A percentile compares a stretch with the other conserved stretches of the same genome.
Conservation (phyloP, 2,797 vertebrate genomes). For the Phrynocephalus guinanensis region DNA sequence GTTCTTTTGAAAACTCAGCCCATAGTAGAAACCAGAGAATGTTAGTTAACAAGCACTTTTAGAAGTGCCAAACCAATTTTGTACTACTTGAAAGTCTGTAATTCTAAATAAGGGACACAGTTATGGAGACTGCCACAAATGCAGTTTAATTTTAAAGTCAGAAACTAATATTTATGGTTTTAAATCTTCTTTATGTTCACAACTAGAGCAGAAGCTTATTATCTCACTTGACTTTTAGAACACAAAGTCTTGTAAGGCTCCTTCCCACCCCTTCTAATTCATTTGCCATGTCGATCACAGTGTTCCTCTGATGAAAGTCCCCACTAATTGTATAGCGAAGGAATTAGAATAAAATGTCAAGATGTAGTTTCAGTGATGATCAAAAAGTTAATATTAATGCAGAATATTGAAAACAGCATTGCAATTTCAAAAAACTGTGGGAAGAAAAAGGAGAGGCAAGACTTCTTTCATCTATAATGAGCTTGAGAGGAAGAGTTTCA, state of each 20-base stretch:
- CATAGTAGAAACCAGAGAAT: slow-evolving; percentile 49
- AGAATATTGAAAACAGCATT: slow-evolving; percentile 39
- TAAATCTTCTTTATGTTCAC: slow-evolving; percentile 1
- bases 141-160: slow-evolving; percentile 54
- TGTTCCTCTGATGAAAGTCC: slow-evolving; percentile 34
- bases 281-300: slow-evolving; percentile 20
- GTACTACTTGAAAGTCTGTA: slow-evolving; percentile 21
- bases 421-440: slow-evolving; percentile 47
- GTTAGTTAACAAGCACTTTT: slow-evolving; percentile 45
- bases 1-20: slow-evolving; percentile 32
- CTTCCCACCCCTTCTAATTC: background rate
- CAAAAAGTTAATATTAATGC: slow-evolving; percentile 52
- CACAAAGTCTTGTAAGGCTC: background rate
- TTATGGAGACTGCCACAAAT: background rate
- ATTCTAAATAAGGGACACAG: background rate
- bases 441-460: slow-evolving; percentile 41
- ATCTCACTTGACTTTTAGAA: slow-evolving; percentile 51
- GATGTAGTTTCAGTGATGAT: slow-evolving; percentile 54
- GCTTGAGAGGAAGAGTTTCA: slow-evolving; percentile 38
- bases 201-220: slow-evolving; percentile 28
- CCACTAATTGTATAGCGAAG: slow-evolving; percentile 28
- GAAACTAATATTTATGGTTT: slow-evolving; percentile 50
- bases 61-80: slow-evolving; percentile 35
- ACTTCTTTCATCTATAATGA: slow-evolving; percentile 65
- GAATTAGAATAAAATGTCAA: slow-evolving; percentile 51